Base-by-base conservation (phyloP, 2,113 vertebrate species). In the Platichthys stellatus region DNA sequence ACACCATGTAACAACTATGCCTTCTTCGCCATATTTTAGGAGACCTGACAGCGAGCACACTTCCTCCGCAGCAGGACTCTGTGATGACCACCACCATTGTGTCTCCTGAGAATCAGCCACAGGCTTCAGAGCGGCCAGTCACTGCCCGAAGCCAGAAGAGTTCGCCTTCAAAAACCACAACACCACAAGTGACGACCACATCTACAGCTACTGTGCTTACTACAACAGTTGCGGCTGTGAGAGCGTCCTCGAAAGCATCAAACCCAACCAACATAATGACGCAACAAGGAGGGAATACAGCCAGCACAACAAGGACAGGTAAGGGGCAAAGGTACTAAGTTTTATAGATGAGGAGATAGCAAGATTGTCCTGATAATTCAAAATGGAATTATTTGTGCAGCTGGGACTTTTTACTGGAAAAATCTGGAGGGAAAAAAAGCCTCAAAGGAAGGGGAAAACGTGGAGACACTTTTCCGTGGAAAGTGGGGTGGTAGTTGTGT, bases 331-430 rank as follows among this genome's bases (percentile, higher is more conserved):
- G 40, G 47, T 59, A 35, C 6, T 5, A 4, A 18, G 45, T 70
- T 18, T 65, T 63, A 13, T 35, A n/a, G n/a, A 38, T 1, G 26
- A 72, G 31, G 24, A 12, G 23, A 62, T 84, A 58, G 20, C 28
- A 31, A 51, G 2, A 72, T 8, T 72, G 5, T 49, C 15, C 40
- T 80, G 76, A 75, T 74, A n/a, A 86, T 84, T 84, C 57, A 10
- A 74, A 81, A 61, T 72, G 75, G 70, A 86, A 75, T 79, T 89
- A 81, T 91, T 92, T 90, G 53, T 86, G 63, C 91, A 93, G 91
- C 90, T 92, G 87, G 74, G 47, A 70, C 53, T 47, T 87, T 79
- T 24, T 72, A 84, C 68, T 83, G 82, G 73, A 82, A 80, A 26
- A 74, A 73, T 76, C 70, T 80, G 24, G 24, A 24, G 24, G 69